These are phyloP conservation scores for Caenorhabditis remanei DNA, from an alignment of 1,140 invertebrate genomes.

Conservation along the genomic window DNA sequence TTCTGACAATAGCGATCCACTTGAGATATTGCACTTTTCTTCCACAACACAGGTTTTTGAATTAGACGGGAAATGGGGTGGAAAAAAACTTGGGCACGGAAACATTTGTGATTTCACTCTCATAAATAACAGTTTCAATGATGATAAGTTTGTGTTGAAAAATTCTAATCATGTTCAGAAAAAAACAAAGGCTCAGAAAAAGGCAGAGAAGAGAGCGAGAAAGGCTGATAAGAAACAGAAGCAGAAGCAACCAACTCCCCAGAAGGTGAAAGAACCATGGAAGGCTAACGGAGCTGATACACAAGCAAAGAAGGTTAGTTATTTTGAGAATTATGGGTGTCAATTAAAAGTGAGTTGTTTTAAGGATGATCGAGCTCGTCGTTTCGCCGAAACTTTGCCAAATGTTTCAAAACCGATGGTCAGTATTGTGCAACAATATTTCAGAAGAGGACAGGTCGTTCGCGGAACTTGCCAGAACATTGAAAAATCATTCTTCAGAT, in stretches of 20 bases:
- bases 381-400: slow-evolving; percentile 62
- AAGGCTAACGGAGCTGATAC: not conserved
- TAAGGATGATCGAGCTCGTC: slow-evolving; percentile 63
- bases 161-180: slow-evolving; percentile 25
- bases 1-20: slow-evolving; percentile 51
- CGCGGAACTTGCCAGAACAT: slow-evolving; percentile 68
- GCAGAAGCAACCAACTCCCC: slow-evolving; percentile 50
- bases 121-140: not conserved
- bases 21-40: slow-evolving; percentile 51
- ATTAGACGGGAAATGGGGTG: not conserved
- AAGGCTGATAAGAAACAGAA: slow-evolving; percentile 55
- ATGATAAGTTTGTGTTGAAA: not conserved
- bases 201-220: slow-evolving; percentile 58
- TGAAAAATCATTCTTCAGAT: slow-evolving; percentile 69
- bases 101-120: not conserved
- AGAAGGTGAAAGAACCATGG: slow-evolving; percentile 11
- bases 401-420: slow-evolving; percentile 40
- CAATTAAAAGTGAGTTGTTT: slow-evolving; percentile 34
- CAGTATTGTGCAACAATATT: slow-evolving; percentile 10
- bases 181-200: slow-evolving; percentile 65
- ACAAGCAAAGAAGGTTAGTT: slow-evolving; percentile 17
- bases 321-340: not conserved
- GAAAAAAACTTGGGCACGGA: slow-evolving; percentile 25
- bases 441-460: slow-evolving; percentile 57
- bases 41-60: slow-evolving; percentile 40